Conservation (phyloP, 92 coral and sea anemone genomes). For the Umimayanthus kanabou region DNA sequence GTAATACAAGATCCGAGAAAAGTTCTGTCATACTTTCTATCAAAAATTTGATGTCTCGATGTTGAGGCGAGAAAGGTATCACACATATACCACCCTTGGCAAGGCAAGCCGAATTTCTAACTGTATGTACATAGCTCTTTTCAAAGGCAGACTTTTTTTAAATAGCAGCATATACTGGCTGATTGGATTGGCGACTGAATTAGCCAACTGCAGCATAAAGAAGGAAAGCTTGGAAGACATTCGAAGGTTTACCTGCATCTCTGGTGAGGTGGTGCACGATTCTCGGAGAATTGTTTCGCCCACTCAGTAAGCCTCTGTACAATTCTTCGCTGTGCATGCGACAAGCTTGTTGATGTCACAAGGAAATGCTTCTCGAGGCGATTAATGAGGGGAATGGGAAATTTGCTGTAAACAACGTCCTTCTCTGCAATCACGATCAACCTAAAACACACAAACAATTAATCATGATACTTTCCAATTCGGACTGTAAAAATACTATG, state of each 20-base stretch:
- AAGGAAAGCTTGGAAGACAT: background rate
- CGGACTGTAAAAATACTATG: too few species aligned
- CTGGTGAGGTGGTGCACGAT: slow-evolving; percentile 44
- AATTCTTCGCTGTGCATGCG: slow-evolving; percentile 47
- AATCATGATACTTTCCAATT: background rate
- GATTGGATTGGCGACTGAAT: background rate
- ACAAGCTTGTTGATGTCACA: slow-evolving; percentile 71
- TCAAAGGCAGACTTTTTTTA: too few species aligned
- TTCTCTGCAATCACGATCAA: slow-evolving; percentile 88
- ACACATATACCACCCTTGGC: too few species aligned
- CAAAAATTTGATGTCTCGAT: too few species aligned
- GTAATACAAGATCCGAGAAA: too few species aligned
- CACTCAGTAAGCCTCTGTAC: slow-evolving; percentile 57
- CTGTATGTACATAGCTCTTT: too few species aligned
- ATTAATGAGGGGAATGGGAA: slow-evolving; percentile 81
- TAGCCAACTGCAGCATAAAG: background rate
- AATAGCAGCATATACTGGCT: too few species aligned
- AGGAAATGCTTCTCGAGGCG: slow-evolving; percentile 83
- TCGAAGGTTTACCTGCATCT: slow-evolving; percentile 34
- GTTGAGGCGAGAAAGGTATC: too few species aligned
- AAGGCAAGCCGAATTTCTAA: too few species aligned
- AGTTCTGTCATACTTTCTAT: too few species aligned
- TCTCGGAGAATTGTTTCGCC: slow-evolving; percentile 59
- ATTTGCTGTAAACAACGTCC: slow-evolving; percentile 73
- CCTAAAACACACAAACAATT: slow-evolving; percentile 38